These are phyloP conservation scores for Cynopterus sphinx DNA, from an alignment of 2,797 vertebrate species.

Conservation along the genomic window DNA sequence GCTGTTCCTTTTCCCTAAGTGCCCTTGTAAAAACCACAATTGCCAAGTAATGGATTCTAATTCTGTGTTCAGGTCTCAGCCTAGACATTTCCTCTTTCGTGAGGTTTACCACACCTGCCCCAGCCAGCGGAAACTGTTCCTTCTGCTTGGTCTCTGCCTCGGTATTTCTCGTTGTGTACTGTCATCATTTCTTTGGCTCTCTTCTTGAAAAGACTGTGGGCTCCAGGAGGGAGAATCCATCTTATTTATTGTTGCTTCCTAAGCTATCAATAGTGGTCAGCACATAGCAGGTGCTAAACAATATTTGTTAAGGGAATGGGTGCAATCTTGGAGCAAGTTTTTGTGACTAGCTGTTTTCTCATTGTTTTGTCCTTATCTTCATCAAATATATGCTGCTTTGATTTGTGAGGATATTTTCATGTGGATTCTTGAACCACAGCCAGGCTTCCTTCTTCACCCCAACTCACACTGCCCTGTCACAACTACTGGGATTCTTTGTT, in stretches of 20 bases:
- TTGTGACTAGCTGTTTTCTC: neutral
- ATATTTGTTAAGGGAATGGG: neutral
- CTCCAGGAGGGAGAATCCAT: neutral
- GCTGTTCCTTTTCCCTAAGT: neutral
- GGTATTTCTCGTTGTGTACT: rapidly evolving
- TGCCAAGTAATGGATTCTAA: rapidly evolving
- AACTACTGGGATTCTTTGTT: neutral
- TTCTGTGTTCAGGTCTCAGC: neutral
- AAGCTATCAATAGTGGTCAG: neutral
- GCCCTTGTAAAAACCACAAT: neutral
- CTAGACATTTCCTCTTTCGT: too few relatives aligned
- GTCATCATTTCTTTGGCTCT: neutral
- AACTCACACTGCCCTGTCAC: neutral
- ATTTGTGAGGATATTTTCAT: neutral
- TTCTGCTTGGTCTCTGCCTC: neutral
- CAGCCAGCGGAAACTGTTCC: neutral
- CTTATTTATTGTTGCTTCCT: neutral
- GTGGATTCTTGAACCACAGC: neutral
- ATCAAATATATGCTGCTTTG: neutral
- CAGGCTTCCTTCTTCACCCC: rapidly evolving
- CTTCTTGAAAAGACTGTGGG: neutral
- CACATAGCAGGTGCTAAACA: neutral
- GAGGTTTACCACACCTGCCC: neutral
- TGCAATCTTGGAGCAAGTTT: neutral
- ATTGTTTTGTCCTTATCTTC: neutral